Conservation (phyloP, 2,113 vertebrate species). For the Cyanistes caeruleus region DNA sequence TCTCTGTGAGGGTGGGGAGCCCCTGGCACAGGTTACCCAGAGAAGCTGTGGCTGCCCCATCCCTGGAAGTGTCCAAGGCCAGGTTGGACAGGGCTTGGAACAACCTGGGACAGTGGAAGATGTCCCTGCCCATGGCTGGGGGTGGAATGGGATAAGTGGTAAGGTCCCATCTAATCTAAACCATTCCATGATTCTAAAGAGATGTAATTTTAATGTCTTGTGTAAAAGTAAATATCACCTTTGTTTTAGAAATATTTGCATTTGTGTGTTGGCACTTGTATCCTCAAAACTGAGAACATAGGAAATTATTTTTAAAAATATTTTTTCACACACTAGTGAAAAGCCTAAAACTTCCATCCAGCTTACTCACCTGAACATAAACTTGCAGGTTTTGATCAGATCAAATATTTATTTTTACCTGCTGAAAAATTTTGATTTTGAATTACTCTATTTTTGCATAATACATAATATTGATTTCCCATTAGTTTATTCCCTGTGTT, state of each 20-base stretch:
- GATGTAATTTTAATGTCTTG: neutral
- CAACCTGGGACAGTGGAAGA: fast-evolving
- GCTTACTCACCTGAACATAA: neutral
- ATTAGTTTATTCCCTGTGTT: neutral
- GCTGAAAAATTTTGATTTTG: neutral
- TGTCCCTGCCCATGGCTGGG: neutral
- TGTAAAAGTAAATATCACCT: neutral
- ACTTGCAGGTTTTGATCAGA: neutral
- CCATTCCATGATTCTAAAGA: neutral
- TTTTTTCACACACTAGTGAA: neutral
- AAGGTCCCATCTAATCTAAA: neutral
- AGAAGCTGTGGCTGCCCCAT: neutral
- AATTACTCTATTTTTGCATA: neutral
- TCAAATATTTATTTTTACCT: neutral
- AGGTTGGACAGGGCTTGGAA: fast-evolving
- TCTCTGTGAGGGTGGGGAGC: fast-evolving
- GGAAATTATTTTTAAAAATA: fast-evolving
- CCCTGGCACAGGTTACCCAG: neutral
- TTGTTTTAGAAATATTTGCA: neutral
- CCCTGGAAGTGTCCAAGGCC: neutral
- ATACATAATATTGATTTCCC: neutral
- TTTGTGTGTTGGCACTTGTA: neutral
- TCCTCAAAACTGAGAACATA: neutral
- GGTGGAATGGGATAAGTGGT: neutral
- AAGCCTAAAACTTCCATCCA: neutral